Evolutionary conservation across 2,797 vertebrate genomes (phyloP).

Genomic region (Odontamblyopus lacepedii): DNA sequence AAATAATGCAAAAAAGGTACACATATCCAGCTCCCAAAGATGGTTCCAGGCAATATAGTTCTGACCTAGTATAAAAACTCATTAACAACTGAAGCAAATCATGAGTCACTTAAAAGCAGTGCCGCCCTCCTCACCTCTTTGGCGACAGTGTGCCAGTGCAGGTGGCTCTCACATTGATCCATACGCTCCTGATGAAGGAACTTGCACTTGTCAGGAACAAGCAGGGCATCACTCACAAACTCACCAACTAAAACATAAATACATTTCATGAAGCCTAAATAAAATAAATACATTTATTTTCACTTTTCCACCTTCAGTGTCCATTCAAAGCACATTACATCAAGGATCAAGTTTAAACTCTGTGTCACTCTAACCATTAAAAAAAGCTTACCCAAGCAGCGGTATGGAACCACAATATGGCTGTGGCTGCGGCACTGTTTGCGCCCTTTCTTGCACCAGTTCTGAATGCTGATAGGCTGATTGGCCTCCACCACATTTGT

Average conservation of each 20-base stretch:
- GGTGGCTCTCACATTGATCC: slow-evolving; percentile 96
- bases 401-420: slow-evolving; percentile 94
- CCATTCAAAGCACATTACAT: neutral
- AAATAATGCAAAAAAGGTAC: too few species aligned
- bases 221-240: slow-evolving; percentile 96
- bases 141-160: slow-evolving; percentile 98
- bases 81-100: neutral
- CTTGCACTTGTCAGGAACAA: slow-evolving; percentile 97
- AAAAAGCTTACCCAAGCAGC: slow-evolving; percentile 87
- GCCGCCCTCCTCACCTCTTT: slow-evolving; percentile 86
- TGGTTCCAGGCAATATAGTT: too few species aligned
- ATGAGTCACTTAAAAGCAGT: neutral
- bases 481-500: slow-evolving; percentile 97
- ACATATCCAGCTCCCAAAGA: too few species aligned
- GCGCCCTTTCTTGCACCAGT: slow-evolving; percentile 92
- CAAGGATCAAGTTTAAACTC: neutral
- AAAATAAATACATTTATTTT: neutral
- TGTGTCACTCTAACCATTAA: neutral
- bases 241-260: slow-evolving; percentile 84
- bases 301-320: neutral
- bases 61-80: neutral
- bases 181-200: slow-evolving; percentile 97
- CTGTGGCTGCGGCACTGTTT: slow-evolving; percentile 88
- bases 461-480: slow-evolving; percentile 87
- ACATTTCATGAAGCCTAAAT: neutral